Evolutionary conservation across 2,797 vertebrate species (phyloP).

Genomic region (Arnoldichthys spilopterus): DNA sequence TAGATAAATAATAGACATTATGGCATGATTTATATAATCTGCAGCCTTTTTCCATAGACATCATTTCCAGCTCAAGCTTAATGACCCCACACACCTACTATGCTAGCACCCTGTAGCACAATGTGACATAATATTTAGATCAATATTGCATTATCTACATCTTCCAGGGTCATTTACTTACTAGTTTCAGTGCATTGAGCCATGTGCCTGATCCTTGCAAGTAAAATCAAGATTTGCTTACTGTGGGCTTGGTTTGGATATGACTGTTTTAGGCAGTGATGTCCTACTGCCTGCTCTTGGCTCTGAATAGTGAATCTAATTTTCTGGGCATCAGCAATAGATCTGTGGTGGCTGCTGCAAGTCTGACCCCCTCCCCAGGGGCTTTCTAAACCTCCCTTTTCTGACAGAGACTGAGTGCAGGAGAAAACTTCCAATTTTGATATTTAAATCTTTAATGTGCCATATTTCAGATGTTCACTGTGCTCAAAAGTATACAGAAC

Average conservation of each 20-base stretch:
- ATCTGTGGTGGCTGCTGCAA: neutral
- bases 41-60: too few relatives aligned
- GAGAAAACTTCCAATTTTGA: conserved; percentile 60
- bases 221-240: conserved; percentile 10
- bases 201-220: neutral
- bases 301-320: conserved; percentile 25
- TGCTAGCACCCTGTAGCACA: conserved; percentile 1
- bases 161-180: conserved; percentile 25
- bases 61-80: conserved; percentile 11
- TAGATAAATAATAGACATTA: conserved; percentile 5
- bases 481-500: conserved; percentile 50
- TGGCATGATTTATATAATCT: conserved; percentile 4
- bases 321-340: conserved; percentile 23
- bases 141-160: conserved; percentile 20
- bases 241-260: conserved; percentile 9
- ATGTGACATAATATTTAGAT: conserved; percentile 11
- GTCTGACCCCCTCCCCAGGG: conserved; percentile 31
- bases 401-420: conserved; percentile 56
- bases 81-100: neutral
- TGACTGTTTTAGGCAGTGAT: neutral
- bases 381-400: conserved; percentile 46
- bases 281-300: neutral
- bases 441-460: conserved; percentile 65
- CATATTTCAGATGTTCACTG: conserved; percentile 53
- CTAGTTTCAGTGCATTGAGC: neutral